Conservation (phyloP, 2,797 vertebrate genomes). For the Manis javanica region DNA sequence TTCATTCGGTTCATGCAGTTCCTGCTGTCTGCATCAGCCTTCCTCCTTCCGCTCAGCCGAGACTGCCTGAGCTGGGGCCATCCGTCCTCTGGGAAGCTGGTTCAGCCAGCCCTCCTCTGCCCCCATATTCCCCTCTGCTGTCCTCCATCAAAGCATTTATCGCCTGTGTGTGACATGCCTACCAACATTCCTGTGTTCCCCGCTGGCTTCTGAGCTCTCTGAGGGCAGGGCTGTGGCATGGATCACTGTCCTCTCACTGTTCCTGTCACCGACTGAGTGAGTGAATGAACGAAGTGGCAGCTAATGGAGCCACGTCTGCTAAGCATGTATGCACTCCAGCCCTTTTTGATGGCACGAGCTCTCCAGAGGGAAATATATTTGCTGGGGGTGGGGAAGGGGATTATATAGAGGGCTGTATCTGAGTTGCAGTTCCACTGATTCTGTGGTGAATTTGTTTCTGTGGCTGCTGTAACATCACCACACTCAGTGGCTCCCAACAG, state of each 20-base stretch:
- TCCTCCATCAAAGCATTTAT: not conserved
- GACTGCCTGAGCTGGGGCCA: too few species aligned
- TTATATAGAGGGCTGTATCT: not conserved
- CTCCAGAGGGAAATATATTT: not conserved
- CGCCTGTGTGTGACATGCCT: not conserved
- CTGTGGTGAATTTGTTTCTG: not conserved
- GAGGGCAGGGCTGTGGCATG: not conserved
- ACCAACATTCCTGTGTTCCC: accelerated
- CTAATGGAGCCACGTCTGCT: not conserved
- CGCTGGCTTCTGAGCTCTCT: not conserved
- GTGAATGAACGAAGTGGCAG: not conserved
- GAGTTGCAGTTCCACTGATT: not conserved
- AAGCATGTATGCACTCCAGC: not conserved
- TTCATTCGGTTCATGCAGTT: not conserved
- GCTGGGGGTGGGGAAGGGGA: not conserved
- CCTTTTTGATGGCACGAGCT: not conserved
- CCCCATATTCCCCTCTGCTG: not conserved
- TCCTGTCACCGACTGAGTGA: not conserved
- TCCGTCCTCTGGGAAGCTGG: not conserved
- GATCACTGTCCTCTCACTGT: not conserved
- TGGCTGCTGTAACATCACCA: not conserved
- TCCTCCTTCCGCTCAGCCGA: not conserved
- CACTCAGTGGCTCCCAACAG: not conserved
- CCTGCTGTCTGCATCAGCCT: not conserved
- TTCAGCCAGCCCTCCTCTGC: not conserved